Evolutionary conservation across 2,797 vertebrate species (phyloP), one percentile per base, ranked within the genome.

Genomic region (Apogon hyalosoma): DNA sequence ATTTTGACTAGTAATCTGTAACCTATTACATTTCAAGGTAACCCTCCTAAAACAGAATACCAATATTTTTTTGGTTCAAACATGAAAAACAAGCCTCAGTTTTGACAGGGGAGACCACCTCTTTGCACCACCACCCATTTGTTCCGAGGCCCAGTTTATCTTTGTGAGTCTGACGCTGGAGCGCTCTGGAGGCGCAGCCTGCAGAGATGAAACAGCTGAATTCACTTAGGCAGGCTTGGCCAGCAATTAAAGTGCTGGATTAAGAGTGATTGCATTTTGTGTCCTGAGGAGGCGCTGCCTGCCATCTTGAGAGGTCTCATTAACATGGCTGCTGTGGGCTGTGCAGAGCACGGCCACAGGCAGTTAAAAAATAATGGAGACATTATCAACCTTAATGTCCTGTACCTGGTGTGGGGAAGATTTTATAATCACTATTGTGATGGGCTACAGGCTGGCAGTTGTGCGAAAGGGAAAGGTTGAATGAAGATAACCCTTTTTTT

Each of bases 201-300:
- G 83, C 88, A 86, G 88, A 87, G 77, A 80, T 51, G 38, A 69
- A 80, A 77, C 87, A 88, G 86, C 87, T 86, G 88, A 89, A 90
- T 91, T 91, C 87, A 90, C 86, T 92, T 89, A 87, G 85, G 83
- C 87, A 61, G 85, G 70, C 86, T 88, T 76, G 86, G 88, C 88
- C 79, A 67, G 88, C 92, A 93, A 94, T 94, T 93, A 93, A 92
- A 91, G 82, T 56, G 75, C 68, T 56, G 91, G 92, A 94, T 92
- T 93, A 91, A 84, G 88, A 90, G 90, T 89, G 87, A 93, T 93
- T 90, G 89, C 88, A 82, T 92, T 92, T 84, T 66, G 86, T 90
- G 87, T 92, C 92, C 92, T 90, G 91, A 90, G 92, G 92, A 92
- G 88, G 90, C 89, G 88, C 88, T 85, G 84, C 83, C 87, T 85